phyloP scores from a whole-genome alignment of 2,797 vertebrate genomes.

The Acrossocheilus fasciatus region DNA sequence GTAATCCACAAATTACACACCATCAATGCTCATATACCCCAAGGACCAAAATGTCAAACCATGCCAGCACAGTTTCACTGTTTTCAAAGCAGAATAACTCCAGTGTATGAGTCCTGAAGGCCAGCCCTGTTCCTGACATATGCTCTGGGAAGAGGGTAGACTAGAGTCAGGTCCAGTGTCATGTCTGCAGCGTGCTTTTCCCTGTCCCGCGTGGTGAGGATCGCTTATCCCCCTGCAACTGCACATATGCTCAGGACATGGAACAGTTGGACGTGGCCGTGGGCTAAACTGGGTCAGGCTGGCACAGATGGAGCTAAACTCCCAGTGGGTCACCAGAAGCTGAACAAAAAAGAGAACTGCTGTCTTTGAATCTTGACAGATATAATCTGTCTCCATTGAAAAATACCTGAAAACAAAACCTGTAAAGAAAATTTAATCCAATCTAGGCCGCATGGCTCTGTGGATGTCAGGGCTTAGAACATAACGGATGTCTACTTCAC shows the following conservation, averaged over 20 bases:
- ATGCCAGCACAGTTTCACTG: conserved; percentile 5
- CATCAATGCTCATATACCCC: background rate
- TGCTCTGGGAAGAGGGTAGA: conserved; percentile 66
- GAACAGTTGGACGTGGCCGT: conserved; percentile 85
- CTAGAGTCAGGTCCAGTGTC: conserved; percentile 74
- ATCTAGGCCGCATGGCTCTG: conserved; percentile 61
- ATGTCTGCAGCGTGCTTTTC: conserved; percentile 75
- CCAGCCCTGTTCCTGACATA: conserved; percentile 67
- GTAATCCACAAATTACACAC: background rate
- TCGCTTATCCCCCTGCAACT: conserved; percentile 80
- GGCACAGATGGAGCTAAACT: conserved; percentile 83
- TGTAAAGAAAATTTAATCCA: conserved; percentile 60
- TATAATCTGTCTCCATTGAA: conserved; percentile 64
- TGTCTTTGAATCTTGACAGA: conserved; percentile 63
- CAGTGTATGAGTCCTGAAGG: conserved; percentile 66
- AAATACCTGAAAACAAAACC: conserved; percentile 48
- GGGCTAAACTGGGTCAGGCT: conserved; percentile 86
- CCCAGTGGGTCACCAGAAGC: conserved; percentile 80
- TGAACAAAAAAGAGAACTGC: conserved; percentile 62
- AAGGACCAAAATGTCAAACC: background rate
- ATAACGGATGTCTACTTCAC: conserved; percentile 53
- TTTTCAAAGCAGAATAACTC: conserved; percentile 32
- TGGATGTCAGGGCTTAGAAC: conserved; percentile 51
- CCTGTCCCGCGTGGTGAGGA: conserved; percentile 69
- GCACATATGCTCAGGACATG: conserved; percentile 83